Percentiles rank a stretch among this genome's conserved stretches.
These are phyloP conservation scores for Phyllotis vaccarum DNA, from an alignment of 2,797 vertebrate genomes.

Conservation along the genomic window DNA sequence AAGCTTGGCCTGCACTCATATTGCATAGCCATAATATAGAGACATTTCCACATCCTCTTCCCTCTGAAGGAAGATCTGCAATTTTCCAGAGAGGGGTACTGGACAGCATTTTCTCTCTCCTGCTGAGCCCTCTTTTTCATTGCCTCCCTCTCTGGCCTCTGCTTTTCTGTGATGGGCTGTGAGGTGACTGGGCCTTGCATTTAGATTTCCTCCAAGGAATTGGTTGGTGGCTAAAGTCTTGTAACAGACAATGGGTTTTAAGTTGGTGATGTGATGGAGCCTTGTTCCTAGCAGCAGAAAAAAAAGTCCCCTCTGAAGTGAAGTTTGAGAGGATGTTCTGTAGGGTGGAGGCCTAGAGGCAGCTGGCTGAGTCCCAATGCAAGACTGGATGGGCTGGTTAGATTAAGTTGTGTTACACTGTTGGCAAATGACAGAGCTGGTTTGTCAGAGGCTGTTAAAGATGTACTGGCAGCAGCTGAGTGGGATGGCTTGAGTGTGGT, in stretches of 20 bases:
- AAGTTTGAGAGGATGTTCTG: not conserved
- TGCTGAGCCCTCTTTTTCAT: not conserved
- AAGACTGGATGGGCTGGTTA: not conserved
- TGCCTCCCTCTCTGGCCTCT: not conserved
- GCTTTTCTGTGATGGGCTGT: not conserved
- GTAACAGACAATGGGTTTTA: too few species aligned
- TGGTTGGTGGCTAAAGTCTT: not conserved
- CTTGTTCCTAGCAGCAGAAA: not conserved
- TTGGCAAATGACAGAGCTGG: accelerated
- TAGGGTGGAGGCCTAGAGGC: not conserved
- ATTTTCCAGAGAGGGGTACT: not conserved
- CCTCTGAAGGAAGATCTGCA: not conserved
- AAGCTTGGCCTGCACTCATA: not conserved
- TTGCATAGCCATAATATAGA: not conserved
- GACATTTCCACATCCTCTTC: not conserved
- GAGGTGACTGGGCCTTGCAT: not conserved
- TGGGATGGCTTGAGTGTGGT: not conserved
- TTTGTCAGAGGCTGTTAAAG: not conserved
- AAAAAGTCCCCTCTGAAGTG: not conserved
- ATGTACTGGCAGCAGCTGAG: not conserved
- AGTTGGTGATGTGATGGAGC: too few species aligned
- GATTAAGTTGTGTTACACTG: accelerated
- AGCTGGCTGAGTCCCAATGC: not conserved
- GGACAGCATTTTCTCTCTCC: not conserved
- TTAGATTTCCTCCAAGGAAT: not conserved